Base-by-base conservation (phyloP, 2,888 invertebrate species). In the Caradrina kadenii region DNA sequence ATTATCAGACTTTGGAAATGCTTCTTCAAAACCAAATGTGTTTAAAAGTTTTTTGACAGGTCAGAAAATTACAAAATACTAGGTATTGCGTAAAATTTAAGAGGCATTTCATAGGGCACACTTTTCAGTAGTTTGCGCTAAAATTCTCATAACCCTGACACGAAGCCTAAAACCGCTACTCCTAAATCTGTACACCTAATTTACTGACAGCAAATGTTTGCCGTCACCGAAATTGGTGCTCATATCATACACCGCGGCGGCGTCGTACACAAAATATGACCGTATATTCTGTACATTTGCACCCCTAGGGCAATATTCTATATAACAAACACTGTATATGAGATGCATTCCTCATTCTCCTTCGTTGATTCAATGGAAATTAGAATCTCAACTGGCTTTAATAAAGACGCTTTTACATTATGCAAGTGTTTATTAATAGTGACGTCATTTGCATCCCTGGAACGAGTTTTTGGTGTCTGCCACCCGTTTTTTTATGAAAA, bases 291-390 rank as follows among this genome's bases (percentile, higher is more conserved):
- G 0, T 49, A 65, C 52, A 74, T 82, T 79, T 58, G 42, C 50
- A 59, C 68, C 78, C 72, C 80, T 60, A 64, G 58, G 69, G 83
- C 80, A 58, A 76, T 73, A 76, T 70, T 72, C 54, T 76, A 70
- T 75, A 76, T 75, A 69, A 55, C 74, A 70, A 69, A 83, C 83
- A 76, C 78, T 81, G 82, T 86, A 78, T 85, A 84, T 80, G 84
- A 84, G 84, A 79, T 91, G 92, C 91, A 93, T 90, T 91, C 86
- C 92, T 90, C 91, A 90, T 92, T 88, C 81, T 79, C 69, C 69
- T 55, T 64, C 91, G 91, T 93, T 93, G 91, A 92, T 92, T 91
- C 87, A 90, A 93, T 93, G 91, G 86, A 91, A 93, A 93, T 93
- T 90, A 92, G 87, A 83, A 86, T 77, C 87, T 82, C 83, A 84